These are phyloP conservation scores for Maniola hyperantus DNA, from an alignment of 2,888 invertebrate genomes.

Conservation along the genomic window DNA sequence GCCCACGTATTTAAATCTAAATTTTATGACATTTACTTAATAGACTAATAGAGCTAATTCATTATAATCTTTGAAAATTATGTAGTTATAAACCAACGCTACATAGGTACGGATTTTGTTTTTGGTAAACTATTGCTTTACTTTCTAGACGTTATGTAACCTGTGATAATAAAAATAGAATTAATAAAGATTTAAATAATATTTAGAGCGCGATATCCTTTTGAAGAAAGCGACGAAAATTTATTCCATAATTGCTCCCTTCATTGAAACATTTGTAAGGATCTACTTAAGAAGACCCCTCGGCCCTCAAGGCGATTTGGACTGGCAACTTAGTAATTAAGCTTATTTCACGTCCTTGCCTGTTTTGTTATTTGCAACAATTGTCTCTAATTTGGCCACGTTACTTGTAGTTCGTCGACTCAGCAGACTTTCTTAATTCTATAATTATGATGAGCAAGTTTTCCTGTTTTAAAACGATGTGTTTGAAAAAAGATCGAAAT, in stretches of 20 bases:
- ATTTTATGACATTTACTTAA: not conserved
- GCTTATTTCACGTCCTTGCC: slow-evolving; percentile 72
- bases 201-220: slow-evolving; percentile 51
- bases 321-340: slow-evolving; percentile 76
- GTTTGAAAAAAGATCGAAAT: not conserved
- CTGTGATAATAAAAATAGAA: not conserved
- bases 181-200: slow-evolving; percentile 26
- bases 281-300: slow-evolving; percentile 64
- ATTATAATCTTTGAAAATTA: too few species aligned
- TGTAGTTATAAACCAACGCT: too few species aligned
- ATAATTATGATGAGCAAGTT: not conserved
- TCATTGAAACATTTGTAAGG: slow-evolving; percentile 71
- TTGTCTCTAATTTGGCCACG: slow-evolving; percentile 53
- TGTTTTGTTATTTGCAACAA: slow-evolving; percentile 68
- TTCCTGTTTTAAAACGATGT: not conserved
- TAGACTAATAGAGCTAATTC: too few species aligned
- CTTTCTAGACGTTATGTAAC: too few species aligned
- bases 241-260: slow-evolving; percentile 72
- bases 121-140: too few species aligned
- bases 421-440: slow-evolving; percentile 3
- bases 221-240: slow-evolving; percentile 63
- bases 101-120: too few species aligned
- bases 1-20: not conserved
- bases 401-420: slow-evolving; percentile 23
- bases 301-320: slow-evolving; percentile 63